A percentile compares a stretch with the other conserved stretches of the same genome.
phyloP scores from a whole-genome alignment of 2,888 invertebrate genomes.

The Fissipunctia ypsillon region DNA sequence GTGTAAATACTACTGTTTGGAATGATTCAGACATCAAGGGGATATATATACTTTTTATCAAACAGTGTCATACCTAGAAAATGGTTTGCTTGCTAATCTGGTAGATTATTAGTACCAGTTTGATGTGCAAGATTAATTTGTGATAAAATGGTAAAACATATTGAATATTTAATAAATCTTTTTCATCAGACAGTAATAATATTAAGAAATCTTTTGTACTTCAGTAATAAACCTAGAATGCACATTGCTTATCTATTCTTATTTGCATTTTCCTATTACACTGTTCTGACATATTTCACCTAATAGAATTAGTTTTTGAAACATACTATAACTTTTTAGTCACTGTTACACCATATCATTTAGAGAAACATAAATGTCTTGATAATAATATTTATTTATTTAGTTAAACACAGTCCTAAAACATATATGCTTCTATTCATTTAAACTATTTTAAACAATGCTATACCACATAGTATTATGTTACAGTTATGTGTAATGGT shows the following conservation, averaged over 20 bases:
- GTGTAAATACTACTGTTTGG: conserved; percentile 47
- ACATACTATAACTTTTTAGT: conserved; percentile 42
- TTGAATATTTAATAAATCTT: conserved; percentile 24
- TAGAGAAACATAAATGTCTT: conserved; percentile 58
- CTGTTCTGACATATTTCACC: conserved; percentile 52
- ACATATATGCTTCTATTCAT: conserved; percentile 5
- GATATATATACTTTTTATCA: conserved; percentile 58
- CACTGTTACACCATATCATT: conserved; percentile 27
- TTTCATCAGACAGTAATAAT: conserved; percentile 27
- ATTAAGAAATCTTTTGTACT: conserved; percentile 39
- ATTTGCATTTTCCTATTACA: conserved; percentile 70
- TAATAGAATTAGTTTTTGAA: conserved; percentile 46
- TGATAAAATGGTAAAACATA: conserved; percentile 36
- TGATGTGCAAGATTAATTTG: conserved; percentile 41
- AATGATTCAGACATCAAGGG: conserved; percentile 63
- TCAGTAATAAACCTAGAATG: conserved; percentile 68
- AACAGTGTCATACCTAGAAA: conserved; percentile 28
- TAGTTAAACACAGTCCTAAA: background rate
- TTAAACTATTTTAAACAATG: conserved; percentile 13
- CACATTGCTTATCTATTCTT: conserved; percentile 77
- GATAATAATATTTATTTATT: conserved; percentile 17
- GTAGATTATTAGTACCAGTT: conserved; percentile 32
- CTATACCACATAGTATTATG: background rate
- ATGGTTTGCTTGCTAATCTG: conserved; percentile 48
- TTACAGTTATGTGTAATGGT: background rate